phyloP scores from a whole-genome alignment of 2,113 vertebrate genomes.

The Apteryx mantelli region DNA sequence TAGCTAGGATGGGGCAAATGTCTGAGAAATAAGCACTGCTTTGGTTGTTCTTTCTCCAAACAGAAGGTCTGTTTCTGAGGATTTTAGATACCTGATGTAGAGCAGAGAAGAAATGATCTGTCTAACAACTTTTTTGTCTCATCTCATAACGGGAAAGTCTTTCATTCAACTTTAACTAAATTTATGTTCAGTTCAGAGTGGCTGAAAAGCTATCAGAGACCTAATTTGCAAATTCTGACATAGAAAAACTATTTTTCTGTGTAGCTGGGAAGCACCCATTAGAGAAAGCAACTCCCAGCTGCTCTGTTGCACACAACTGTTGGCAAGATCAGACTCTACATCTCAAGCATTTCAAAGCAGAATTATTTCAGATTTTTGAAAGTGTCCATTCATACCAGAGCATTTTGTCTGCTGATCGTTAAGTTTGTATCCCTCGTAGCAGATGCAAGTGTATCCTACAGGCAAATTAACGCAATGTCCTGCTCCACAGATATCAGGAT shows the following conservation, averaged over 20 bases:
- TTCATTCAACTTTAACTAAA: background rate
- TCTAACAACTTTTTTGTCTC: background rate
- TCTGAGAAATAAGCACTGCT: background rate
- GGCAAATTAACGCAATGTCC: slow-evolving; percentile 92
- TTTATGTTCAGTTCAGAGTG: background rate
- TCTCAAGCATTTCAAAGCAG: background rate
- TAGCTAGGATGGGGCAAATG: background rate
- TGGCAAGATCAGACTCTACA: background rate
- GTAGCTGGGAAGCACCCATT: background rate
- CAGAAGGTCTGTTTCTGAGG: background rate
- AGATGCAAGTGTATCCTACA: slow-evolving; percentile 91
- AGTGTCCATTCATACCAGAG: slow-evolving; percentile 81
- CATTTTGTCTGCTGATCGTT: slow-evolving; percentile 85
- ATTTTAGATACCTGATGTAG: background rate
- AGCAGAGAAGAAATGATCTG: background rate
- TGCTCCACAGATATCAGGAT: slow-evolving; percentile 90
- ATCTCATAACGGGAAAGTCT: background rate
- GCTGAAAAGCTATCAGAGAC: background rate
- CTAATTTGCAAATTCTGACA: background rate
- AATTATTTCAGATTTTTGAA: background rate
- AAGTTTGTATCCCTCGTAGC: slow-evolving; percentile 85
- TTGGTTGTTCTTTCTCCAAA: background rate
- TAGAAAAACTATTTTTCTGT: background rate
- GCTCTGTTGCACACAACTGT: background rate
- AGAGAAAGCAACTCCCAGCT: background rate